These are phyloP conservation scores for Caranx melampygus DNA, from an alignment of 2,113 vertebrate genomes.

Conservation along the genomic window DNA sequence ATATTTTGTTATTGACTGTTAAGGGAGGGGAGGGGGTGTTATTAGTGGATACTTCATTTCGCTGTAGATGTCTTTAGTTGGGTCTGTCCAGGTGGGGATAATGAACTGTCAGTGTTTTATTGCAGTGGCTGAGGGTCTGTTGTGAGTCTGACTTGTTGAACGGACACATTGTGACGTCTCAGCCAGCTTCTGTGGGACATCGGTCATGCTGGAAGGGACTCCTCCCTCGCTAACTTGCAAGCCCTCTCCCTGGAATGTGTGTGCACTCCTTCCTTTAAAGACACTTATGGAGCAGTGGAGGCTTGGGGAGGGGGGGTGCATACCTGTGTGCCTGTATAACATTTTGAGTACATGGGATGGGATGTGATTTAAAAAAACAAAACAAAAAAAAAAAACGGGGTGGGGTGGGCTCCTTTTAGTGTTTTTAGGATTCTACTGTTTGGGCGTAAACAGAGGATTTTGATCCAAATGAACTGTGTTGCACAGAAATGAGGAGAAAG, in stretches of 20 bases:
- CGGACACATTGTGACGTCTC: slow-evolving; percentile 59
- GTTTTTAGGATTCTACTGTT: slow-evolving; percentile 83
- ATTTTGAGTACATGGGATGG: slow-evolving; percentile 73
- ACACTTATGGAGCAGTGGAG: slow-evolving; percentile 77
- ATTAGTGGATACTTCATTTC: slow-evolving; percentile 72
- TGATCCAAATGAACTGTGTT: slow-evolving; percentile 85
- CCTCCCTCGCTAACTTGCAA: slow-evolving; percentile 63
- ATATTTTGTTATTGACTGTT: slow-evolving; percentile 92
- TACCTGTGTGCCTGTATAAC: slow-evolving; percentile 79
- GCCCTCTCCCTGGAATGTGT: slow-evolving; percentile 79
- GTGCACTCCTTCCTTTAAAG: slow-evolving; percentile 79
- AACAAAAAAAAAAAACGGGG: slow-evolving; percentile 16
- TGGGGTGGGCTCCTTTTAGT: slow-evolving; percentile 84
- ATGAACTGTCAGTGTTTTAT: slow-evolving; percentile 77
- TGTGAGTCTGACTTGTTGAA: slow-evolving; percentile 54
- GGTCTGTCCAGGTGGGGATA: slow-evolving; percentile 57
- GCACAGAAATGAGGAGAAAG: slow-evolving; percentile 81
- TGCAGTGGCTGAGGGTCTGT: slow-evolving; percentile 57
- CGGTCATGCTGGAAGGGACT: slow-evolving; percentile 64
- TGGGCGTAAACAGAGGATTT: slow-evolving; percentile 84
- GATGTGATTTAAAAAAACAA: slow-evolving; percentile 33
- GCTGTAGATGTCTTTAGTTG: slow-evolving; percentile 66
- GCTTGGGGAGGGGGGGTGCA: slow-evolving; percentile 72
- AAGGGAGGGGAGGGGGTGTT: slow-evolving; percentile 32
- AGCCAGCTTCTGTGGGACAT: slow-evolving; percentile 59